Evolutionary conservation across 2,888 invertebrate species (phyloP), one percentile per base, ranked within the genome.

Genomic region (Cheiracanthium punctorium): DNA sequence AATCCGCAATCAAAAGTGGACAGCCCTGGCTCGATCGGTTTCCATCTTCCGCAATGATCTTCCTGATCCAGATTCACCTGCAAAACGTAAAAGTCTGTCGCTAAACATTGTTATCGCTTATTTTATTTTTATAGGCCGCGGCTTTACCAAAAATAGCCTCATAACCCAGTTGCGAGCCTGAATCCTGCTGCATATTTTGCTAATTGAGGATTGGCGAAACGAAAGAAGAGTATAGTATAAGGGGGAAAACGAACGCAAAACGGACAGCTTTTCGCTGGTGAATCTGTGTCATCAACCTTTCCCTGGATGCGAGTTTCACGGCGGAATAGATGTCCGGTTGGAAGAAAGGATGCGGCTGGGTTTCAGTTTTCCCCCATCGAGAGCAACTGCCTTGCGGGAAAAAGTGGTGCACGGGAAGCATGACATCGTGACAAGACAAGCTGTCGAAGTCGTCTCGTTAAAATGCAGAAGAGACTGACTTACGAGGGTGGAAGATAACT

Each of bases 261-360:
- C 37, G 74, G 74, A 33, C 82, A 74, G 82, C 69, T 82, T 74
- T 74, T 69, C 41, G 48, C 69, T 48, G 10, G 20, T 24, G 37
- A 58, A 80, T 73, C 12, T 82, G 75, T 82, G 82, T 82, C 82
- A 82, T 71, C 71, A 82, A 82, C 82, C 82, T 82, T 76, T 76
- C 64, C 43, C 24, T n/a, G 30, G 58, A 58, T 58, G 58, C 58
- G 4, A 37, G 20, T 24, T 58, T 24, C 58, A 2, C 2, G 12
- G 17, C 48, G 48, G 17, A 37, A n/a, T n/a, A n/a, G 12, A 48
- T 65, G 76, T 82, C 82, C 82, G 82, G 70, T 76, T 32, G 67
- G 28, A 43, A 24, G 32, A 43, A 20, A 70, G 77, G 77, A 77
- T 69, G 70, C 32, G 70, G 69, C 32, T 43, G 43, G n/a, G n/a